Percentiles rank a stretch among this genome's conserved stretches.
Conservation (phyloP, 2,797 vertebrate species). For the Notolepis coatsorum region DNA sequence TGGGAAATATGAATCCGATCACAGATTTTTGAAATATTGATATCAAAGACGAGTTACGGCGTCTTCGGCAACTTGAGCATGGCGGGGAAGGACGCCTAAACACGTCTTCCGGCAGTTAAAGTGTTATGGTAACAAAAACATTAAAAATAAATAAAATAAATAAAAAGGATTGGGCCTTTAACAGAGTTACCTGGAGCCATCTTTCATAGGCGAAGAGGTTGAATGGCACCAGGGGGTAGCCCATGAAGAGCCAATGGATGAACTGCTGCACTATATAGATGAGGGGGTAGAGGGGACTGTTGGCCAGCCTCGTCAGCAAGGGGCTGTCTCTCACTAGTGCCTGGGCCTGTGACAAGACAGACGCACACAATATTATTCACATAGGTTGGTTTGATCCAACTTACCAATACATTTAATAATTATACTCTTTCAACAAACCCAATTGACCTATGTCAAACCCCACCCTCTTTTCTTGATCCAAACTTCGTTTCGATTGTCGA, state of each 20-base stretch:
- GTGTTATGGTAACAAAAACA: too few relatives aligned
- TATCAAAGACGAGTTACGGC: too few relatives aligned
- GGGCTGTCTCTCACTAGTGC: slow-evolving; percentile 89
- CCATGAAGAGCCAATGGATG: slow-evolving; percentile 97
- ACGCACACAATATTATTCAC: slow-evolving; percentile 13
- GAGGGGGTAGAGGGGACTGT: slow-evolving; percentile 83
- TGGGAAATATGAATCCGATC: too few relatives aligned
- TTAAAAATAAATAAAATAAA: too few relatives aligned
- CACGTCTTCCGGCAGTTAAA: too few relatives aligned
- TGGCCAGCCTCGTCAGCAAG: slow-evolving; percentile 77
- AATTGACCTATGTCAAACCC: too few relatives aligned
- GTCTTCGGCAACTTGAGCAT: too few relatives aligned
- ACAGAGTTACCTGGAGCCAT: slow-evolving; percentile 90
- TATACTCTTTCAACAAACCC: too few relatives aligned
- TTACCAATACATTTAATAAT: not conserved
- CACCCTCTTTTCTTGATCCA: too few relatives aligned
- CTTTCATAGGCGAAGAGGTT: slow-evolving; percentile 97
- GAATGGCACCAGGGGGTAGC: slow-evolving; percentile 93
- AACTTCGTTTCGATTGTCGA: too few relatives aligned
- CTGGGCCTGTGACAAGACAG: slow-evolving; percentile 75
- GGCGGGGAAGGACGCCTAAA: too few relatives aligned
- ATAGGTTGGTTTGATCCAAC: not conserved
- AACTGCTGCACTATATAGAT: slow-evolving; percentile 91
- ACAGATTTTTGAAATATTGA: too few relatives aligned
- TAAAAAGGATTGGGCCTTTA: not conserved